Evolutionary conservation across 2,888 invertebrate genomes (phyloP).

Genomic region (Fragum fragum): DNA sequence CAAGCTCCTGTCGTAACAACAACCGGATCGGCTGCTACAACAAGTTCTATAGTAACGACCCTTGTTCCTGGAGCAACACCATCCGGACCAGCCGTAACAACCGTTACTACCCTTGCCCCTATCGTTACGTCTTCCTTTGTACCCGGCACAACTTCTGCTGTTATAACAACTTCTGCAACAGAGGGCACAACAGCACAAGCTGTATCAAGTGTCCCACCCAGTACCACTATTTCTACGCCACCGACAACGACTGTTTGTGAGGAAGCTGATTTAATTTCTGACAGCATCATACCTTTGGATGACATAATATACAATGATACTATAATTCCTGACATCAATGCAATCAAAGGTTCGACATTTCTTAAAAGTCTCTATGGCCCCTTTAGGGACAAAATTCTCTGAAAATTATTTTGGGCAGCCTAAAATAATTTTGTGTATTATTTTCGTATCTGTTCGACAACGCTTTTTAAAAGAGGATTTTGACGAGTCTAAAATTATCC

Average conservation of each 20-base stretch:
- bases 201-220: not conserved
- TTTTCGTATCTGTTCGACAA: too few species aligned
- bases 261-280: slow-evolving; percentile 1
- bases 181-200: not conserved
- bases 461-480: too few species aligned
- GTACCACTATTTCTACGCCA: not conserved
- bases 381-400: too few species aligned
- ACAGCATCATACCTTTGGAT: slow-evolving; percentile 1
- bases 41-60: not conserved
- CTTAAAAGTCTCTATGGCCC: too few species aligned
- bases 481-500: too few species aligned
- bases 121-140: not conserved
- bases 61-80: not conserved
- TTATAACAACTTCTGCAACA: not conserved
- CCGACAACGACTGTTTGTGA: slow-evolving; percentile 19
- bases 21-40: not conserved
- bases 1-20: not conserved
- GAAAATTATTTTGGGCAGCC: too few species aligned
- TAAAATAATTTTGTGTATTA: too few species aligned
- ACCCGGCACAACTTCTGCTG: not conserved
- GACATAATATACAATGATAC: not conserved
- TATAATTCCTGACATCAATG: slow-evolving; percentile 4
- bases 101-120: not conserved
- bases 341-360: slow-evolving; percentile 12
- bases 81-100: not conserved